Percentiles rank a stretch among this genome's conserved stretches.
Conservation (phyloP, 2,888 invertebrate genomes). For the Sarcophaga subvicina region DNA sequence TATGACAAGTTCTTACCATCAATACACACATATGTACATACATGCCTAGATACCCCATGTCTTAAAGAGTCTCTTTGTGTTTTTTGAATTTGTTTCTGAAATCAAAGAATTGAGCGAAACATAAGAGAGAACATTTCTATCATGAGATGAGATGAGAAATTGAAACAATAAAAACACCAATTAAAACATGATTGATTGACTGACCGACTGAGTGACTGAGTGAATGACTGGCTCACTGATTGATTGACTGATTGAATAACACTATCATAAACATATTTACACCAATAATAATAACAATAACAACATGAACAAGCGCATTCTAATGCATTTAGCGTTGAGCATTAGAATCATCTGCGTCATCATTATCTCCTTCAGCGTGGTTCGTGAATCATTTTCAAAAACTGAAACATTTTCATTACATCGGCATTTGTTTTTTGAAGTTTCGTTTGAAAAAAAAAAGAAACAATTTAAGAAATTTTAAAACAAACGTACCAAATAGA, state of each 20-base stretch:
- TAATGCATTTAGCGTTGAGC: too few relatives aligned
- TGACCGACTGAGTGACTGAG: constrained; percentile 31
- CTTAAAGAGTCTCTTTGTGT: too few relatives aligned
- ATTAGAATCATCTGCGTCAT: constrained; percentile 17
- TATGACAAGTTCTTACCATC: too few relatives aligned
- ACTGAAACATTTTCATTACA: neutral
- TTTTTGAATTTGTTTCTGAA: too few relatives aligned
- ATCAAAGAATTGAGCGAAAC: too few relatives aligned
- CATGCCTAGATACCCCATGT: too few relatives aligned
- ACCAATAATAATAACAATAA: neutral
- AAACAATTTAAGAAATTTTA: constrained; percentile 18
- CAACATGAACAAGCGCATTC: constrained; percentile 4
- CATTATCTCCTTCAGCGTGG: neutral
- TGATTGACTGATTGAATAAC: constrained; percentile 50
- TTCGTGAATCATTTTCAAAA: neutral
- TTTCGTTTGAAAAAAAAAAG: neutral
- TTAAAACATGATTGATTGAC: constrained; percentile 55
- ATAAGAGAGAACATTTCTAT: neutral
- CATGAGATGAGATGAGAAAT: constrained; percentile 1
- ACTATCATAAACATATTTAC: constrained; percentile 23
- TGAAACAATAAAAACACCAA: constrained; percentile 51
- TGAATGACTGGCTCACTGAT: neutral
- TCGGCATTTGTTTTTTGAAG: neutral
- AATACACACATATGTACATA: too few relatives aligned
- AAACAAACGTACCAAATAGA: neutral